These are phyloP conservation scores for Spongilla lacustris DNA, from an alignment of 37 sponge, comb jelly and placozoan species.

Conservation along the genomic window DNA sequence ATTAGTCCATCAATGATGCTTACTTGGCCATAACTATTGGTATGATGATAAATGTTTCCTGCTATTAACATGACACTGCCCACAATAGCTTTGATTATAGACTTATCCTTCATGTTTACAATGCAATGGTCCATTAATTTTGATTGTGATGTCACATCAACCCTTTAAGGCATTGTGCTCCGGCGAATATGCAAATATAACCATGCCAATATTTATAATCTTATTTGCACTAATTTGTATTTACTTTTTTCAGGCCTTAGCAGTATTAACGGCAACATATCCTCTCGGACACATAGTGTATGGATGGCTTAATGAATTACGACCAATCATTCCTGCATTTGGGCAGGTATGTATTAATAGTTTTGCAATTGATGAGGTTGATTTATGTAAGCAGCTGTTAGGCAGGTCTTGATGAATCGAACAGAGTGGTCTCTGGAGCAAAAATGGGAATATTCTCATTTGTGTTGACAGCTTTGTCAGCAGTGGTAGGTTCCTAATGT, in stretches of 20 bases:
- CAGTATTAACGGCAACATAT: slow-evolving; percentile 60
- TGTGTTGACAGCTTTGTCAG: neutral
- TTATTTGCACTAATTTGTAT: neutral
- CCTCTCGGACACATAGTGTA: slow-evolving; percentile 66
- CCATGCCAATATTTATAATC: neutral
- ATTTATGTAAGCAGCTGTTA: no score
- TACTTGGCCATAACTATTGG: no score
- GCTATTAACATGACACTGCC: no score
- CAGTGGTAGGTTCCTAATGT: neutral
- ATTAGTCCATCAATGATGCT: no score
- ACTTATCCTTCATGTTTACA: no score
- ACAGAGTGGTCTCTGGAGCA: neutral
- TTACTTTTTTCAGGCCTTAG: slow-evolving; percentile 18
- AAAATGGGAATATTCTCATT: slow-evolving; percentile 16
- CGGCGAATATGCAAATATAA: no score
- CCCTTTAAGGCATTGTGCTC: no score
- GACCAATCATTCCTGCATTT: slow-evolving; percentile 60
- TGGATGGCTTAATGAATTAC: slow-evolving; percentile 69
- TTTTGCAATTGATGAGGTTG: neutral
- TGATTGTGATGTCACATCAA: no score
- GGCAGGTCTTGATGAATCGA: neutral
- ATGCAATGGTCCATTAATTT: no score
- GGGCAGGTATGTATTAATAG: slow-evolving; percentile 17
- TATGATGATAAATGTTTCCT: no score
- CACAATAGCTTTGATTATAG: no score